Conservation (phyloP, 2,113 vertebrate species). For the Chloropsis cyanopogon region DNA sequence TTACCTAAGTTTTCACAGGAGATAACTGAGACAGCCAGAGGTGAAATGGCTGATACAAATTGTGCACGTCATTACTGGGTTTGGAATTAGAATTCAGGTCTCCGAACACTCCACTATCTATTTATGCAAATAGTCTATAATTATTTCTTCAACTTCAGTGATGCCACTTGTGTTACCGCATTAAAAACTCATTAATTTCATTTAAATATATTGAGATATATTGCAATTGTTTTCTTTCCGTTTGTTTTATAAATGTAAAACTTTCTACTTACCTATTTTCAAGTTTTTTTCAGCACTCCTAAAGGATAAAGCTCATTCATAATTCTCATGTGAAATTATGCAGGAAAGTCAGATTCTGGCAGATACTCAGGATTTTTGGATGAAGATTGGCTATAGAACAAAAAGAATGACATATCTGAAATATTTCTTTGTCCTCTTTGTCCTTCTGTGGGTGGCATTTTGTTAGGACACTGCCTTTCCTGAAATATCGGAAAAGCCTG, state of each 20-base stretch:
- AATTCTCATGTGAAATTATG: neutral
- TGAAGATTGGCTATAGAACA: neutral
- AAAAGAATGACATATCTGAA: neutral
- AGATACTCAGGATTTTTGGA: neutral
- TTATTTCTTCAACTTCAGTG: neutral
- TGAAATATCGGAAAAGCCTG: neutral
- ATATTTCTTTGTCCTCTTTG: neutral
- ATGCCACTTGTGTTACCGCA: neutral
- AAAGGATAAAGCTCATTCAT: neutral
- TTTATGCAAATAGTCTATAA: neutral
- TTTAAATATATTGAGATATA: neutral
- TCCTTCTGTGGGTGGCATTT: neutral
- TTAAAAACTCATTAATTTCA: neutral
- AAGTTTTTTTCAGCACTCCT: neutral
- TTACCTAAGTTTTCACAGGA: slow-evolving; percentile 49
- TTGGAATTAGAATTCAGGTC: slow-evolving; percentile 32
- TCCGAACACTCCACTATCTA: neutral
- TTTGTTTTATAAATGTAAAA: neutral
- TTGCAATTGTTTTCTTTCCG: neutral
- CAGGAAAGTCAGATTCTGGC: neutral
- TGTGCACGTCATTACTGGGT: neutral
- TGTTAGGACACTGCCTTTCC: neutral
- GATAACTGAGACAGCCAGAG: slow-evolving; percentile 38
- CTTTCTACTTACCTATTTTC: neutral
- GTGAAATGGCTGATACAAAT: slow-evolving; percentile 19